Evolutionary conservation across 2,797 vertebrate genomes (phyloP).

Genomic region (Sebastiscus albofasciatus): DNA sequence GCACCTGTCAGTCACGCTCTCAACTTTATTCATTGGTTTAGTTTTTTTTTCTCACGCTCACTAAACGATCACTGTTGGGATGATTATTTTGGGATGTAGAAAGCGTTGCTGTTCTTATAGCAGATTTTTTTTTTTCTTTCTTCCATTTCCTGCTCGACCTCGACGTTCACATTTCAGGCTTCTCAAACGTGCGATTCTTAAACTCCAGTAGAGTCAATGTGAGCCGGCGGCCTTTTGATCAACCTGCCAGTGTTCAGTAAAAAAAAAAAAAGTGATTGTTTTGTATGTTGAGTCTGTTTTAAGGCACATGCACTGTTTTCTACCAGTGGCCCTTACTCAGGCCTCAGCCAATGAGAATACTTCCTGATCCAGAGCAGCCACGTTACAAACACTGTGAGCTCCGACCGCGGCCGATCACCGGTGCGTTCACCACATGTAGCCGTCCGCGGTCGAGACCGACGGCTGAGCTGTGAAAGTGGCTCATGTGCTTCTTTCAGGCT

Average conservation of each 20-base stretch:
- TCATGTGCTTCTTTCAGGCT: not conserved
- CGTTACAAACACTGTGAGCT: conserved; percentile 27
- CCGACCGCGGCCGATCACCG: not conserved
- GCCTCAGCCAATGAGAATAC: not conserved
- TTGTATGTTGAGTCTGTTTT: conserved; percentile 7
- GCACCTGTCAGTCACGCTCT: conserved; percentile 8
- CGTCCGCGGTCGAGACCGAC: not conserved
- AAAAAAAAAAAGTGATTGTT: conserved; percentile 4
- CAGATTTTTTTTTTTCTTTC: not conserved
- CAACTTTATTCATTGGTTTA: conserved; percentile 7
- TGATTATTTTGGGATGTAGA: not conserved
- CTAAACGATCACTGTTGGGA: conserved; percentile 17
- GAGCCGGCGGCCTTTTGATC: conserved; percentile 5
- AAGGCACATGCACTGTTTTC: conserved; percentile 29
- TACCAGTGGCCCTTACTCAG: conserved; percentile 34
- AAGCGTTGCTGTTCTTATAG: not conserved
- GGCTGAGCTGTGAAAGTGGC: not conserved
- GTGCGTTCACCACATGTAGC: not conserved
- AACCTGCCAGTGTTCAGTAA: not conserved
- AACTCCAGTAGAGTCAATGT: conserved; percentile 2
- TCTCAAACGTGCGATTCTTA: conserved; percentile 12
- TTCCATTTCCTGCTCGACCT: not conserved
- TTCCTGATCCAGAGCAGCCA: not conserved
- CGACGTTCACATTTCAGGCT: not conserved
- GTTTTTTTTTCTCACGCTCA: not conserved